phyloP scores from a whole-genome alignment of 2,888 invertebrate species.

The Trachelus stipa region DNA sequence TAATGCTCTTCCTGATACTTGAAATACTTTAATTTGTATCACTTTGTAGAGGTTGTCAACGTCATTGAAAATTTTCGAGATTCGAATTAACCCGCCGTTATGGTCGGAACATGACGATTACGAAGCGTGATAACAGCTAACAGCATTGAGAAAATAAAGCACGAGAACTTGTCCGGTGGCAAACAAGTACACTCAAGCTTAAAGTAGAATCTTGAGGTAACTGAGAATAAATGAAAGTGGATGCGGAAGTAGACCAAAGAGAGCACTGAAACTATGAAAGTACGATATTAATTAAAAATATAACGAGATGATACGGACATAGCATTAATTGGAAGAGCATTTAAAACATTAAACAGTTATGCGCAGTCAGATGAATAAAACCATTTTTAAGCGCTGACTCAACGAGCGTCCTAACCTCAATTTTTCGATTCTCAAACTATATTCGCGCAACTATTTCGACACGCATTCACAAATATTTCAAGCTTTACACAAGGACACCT shows the following conservation, averaged over 20 bases:
- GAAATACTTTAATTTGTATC: neutral
- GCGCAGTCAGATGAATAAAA: neutral
- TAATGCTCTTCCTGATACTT: neutral
- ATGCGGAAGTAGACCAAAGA: neutral
- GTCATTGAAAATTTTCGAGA: neutral
- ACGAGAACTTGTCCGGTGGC: neutral
- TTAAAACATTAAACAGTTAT: neutral
- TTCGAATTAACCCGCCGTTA: neutral
- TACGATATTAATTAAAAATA: neutral
- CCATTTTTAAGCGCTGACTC: slow-evolving; percentile 36
- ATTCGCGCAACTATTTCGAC: neutral
- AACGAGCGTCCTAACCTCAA: slow-evolving; percentile 52
- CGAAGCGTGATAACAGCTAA: neutral
- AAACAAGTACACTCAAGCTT: neutral
- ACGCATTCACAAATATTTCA: neutral
- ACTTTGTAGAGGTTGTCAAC: neutral
- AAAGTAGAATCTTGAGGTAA: neutral
- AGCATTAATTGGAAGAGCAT: neutral
- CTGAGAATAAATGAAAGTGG: neutral
- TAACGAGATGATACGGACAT: neutral
- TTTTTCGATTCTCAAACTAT: neutral
- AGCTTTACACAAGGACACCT: neutral
- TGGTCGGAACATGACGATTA: neutral
- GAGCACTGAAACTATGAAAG: neutral
- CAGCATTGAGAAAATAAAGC: neutral